These are phyloP conservation scores for Epizoanthus rinbou DNA, from an alignment of 92 coral and sea anemone species.

Conservation along the genomic window DNA sequence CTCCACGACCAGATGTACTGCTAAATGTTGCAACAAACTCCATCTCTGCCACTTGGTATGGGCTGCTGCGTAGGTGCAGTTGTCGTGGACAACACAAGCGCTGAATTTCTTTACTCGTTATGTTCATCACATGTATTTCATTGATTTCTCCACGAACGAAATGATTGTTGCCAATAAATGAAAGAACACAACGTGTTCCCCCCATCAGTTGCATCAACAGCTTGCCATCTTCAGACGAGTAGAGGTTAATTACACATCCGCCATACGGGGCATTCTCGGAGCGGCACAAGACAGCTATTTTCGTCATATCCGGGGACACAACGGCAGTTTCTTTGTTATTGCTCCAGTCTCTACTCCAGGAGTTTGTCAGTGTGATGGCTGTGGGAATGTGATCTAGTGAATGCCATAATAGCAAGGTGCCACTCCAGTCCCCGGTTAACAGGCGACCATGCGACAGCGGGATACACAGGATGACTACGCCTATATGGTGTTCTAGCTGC, in stretches of 20 bases:
- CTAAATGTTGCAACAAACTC: conserved; percentile 28
- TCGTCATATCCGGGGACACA: conserved; percentile 26
- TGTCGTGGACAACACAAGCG: conserved; percentile 19
- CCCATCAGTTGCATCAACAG: conserved; percentile 19
- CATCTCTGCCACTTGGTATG: not conserved
- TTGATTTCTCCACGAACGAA: conserved; percentile 11
- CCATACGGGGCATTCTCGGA: not conserved
- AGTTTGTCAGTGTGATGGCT: conserved; percentile 8
- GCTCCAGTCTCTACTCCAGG: conserved; percentile 15
- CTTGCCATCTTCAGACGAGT: conserved; percentile 26
- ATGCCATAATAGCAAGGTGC: conserved; percentile 28
- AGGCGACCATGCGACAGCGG: conserved; percentile 1
- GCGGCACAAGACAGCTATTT: conserved; percentile 27
- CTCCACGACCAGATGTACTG: not conserved
- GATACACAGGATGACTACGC: conserved; percentile 1
- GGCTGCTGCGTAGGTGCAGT: not conserved
- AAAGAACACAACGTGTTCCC: conserved; percentile 11
- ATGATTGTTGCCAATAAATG: conserved; percentile 32
- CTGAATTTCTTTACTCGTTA: not conserved
- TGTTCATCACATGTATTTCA: conserved; percentile 9
- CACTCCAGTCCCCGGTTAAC: conserved; percentile 31
- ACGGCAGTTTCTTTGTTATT: conserved; percentile 17
- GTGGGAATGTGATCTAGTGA: not conserved
- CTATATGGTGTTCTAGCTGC: not conserved
- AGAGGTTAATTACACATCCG: conserved; percentile 2